Evolutionary conservation across 1,140 invertebrate species (phyloP), one percentile per base, ranked within the genome.

Genomic region (Tetramorium simillimum): DNA sequence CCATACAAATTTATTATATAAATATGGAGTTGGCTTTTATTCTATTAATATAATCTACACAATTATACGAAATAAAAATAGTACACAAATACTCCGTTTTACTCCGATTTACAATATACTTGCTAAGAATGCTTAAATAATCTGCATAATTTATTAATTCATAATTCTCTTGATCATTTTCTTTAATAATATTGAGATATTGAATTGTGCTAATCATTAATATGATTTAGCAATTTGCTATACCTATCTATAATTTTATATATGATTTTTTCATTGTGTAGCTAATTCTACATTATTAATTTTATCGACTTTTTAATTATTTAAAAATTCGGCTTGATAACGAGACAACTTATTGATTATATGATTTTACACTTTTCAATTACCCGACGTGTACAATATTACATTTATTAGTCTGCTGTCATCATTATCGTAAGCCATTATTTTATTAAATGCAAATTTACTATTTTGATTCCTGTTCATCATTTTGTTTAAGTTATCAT

Each of bases 361-460:
- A 63, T 33, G 14, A 78, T 46, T 46, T 78, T 46, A 46, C n/a
- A 7, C 12, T 7, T n/a, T 63, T 46, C 5, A 28, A 46, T 63
- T n/a, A 63, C 56, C 3, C n/a, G 12, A 63, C 14, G 4, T 56
- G 1, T 24, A 37, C 6, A 28, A 62, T 63, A 43, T 73, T 73
- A 24, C n/a, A 24, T n/a, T n/a, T n/a, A n/a, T n/a, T 9, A 43
- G 46, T 43, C 46, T 62, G 21, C 7, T 63, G 1, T 77, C 46
- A 18, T 77, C 16, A 18, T 77, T 62, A 77, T 6, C 7, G 24
- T 6, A 14, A 46, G 46, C 5, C 16, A 28, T 63, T 63, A 78
- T 78, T 62, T 77, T 62, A 10, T 62, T 24, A 28, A 62, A 33
- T 28, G n/a, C 16, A 33, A 33, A 33, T n/a, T 63, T 46, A 78